These are phyloP conservation scores for Lithodes maja DNA, from an alignment of 2,888 invertebrate species.

Conservation along the genomic window DNA sequence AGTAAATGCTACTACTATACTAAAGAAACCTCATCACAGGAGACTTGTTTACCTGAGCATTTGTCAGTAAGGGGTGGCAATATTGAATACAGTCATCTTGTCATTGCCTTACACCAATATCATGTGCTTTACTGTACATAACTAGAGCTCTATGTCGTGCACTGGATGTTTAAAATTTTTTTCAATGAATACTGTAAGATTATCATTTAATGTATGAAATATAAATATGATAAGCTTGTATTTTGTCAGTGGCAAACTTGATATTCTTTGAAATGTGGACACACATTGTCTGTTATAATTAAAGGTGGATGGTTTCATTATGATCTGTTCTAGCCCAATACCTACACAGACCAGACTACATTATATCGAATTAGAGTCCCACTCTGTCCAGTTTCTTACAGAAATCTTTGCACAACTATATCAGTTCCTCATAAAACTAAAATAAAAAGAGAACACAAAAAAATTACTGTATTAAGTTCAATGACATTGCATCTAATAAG, in stretches of 20 bases:
- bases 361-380: not conserved
- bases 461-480: not conserved
- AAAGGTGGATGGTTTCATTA: too few relatives aligned
- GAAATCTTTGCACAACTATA: not conserved
- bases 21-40: too few relatives aligned
- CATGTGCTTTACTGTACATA: constrained; percentile 60
- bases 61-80: not conserved
- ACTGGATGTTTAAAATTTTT: constrained; percentile 39
- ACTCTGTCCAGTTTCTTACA: not conserved
- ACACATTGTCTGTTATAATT: too few relatives aligned
- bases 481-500: too few relatives aligned
- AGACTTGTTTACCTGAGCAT: too few relatives aligned
- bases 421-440: not conserved
- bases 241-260: too few relatives aligned
- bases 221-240: too few relatives aligned
- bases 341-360: too few relatives aligned
- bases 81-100: constrained; percentile 27
- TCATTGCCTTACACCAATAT: constrained; percentile 59
- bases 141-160: constrained; percentile 36
- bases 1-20: too few relatives aligned
- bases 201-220: too few relatives aligned
- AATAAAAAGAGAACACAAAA: not conserved
- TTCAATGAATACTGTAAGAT: not conserved
- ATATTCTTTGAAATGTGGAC: too few relatives aligned
- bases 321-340: too few relatives aligned